Base-by-base conservation (phyloP, 2,113 vertebrate species). In the Ondatra zibethicus region DNA sequence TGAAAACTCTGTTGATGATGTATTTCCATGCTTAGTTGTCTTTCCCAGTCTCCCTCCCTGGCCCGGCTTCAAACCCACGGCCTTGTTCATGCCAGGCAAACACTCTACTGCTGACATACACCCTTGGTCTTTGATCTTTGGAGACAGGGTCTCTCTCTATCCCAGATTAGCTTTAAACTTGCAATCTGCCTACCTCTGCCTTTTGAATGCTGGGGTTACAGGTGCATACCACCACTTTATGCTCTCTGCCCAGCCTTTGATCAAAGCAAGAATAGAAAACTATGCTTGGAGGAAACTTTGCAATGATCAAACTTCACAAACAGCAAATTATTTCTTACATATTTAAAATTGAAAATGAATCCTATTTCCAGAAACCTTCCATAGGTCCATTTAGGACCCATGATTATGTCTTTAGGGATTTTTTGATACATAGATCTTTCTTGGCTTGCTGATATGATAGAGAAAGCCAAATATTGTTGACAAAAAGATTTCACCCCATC, bases 331-430 rank as follows among this genome's bases (percentile, higher is more conserved):
- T 82, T 94, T 86, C n/a, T 94, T 78, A 8, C 9, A 19, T 92
- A 73, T 70, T 96, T 97, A 87, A 77, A 65, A 63, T 76, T 50
- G 65, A 66, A 86, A 68, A 73, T 75, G 45, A 89, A 52, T 88
- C 17, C 45, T 0, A 84, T 96, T 93, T 97, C 63, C 7, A 90
- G 82, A 92, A 97, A 81, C 31, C 81, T 81, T 55, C 21, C n/a
- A n/a, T n/a, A n/a, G n/a, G n/a, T n/a, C n/a, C 39, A n/a, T 63
- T 68, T 6, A 68, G 16, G 39, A 75, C 31, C 73, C 45, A 80
- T 3, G 2, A 6, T 95, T 89, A 42, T 76, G 63, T 93, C 94
- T 21, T 88, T 89, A 47, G 47, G 13, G 31, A 68, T 94, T 68
- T 33, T 88, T 36, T 93, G 42, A 92, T 89, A 88, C 42, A 39